Evolutionary conservation across 2,797 vertebrate species (phyloP).

Genomic region (Rhinogobio ventralis): DNA sequence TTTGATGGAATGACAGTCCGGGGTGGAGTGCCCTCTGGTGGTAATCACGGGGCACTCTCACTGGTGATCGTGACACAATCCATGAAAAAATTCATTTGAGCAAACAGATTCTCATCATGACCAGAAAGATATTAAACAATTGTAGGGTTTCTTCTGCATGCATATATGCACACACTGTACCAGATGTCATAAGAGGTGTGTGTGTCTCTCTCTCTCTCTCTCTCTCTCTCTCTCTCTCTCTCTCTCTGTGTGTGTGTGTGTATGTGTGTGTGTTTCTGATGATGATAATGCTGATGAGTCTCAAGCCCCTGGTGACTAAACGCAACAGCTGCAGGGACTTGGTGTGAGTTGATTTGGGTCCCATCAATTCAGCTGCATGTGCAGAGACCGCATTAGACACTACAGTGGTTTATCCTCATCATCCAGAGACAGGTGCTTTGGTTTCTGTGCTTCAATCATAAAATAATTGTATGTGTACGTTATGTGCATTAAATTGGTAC

Average conservation of each 20-base stretch:
- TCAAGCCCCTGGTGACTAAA: slow-evolving; percentile 4
- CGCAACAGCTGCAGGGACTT: slow-evolving; percentile 43
- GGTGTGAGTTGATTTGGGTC: slow-evolving; percentile 31
- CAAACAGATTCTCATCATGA: not conserved
- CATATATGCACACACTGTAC: not conserved
- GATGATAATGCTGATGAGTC: slow-evolving; percentile 34
- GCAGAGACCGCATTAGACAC: slow-evolving; percentile 21
- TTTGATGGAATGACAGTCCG: too few relatives aligned
- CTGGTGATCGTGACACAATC: too few relatives aligned
- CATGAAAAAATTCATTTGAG: too few relatives aligned
- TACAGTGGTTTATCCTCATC: slow-evolving; percentile 13
- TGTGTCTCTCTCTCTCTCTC: not conserved
- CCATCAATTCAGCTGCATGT: slow-evolving; percentile 32
- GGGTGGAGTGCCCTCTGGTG: too few relatives aligned
- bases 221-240: too few relatives aligned
- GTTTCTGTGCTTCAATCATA: slow-evolving; percentile 26
- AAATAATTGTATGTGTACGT: slow-evolving; percentile 5
- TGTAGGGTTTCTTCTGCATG: slow-evolving; percentile 3
- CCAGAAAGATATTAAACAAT: not conserved
- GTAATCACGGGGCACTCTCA: too few relatives aligned
- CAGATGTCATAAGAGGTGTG: not conserved
- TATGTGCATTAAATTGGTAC: not conserved
- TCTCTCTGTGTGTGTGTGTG: too few relatives aligned
- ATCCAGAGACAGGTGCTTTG: slow-evolving; percentile 34
- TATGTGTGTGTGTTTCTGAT: slow-evolving; percentile 1